A percentile compares a stretch with the other conserved stretches of the same genome.
These are phyloP conservation scores for Condylostylus longicornis DNA, from an alignment of 1,140 invertebrate genomes.

Conservation along the genomic window DNA sequence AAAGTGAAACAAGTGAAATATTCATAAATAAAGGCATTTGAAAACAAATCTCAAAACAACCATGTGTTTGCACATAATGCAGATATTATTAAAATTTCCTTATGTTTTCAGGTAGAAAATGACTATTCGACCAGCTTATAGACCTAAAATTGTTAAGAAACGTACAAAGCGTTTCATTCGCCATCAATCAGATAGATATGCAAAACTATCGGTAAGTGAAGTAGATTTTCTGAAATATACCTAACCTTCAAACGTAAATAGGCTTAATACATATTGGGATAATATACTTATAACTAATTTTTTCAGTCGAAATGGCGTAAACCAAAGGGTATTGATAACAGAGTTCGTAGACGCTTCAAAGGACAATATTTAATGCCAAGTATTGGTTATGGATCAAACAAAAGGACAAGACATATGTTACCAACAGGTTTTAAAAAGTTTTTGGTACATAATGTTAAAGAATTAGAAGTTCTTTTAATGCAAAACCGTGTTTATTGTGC, in stretches of 20 bases:
- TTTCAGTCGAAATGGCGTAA: slow-evolving; percentile 43
- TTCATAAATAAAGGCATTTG: too few species aligned
- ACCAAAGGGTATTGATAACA: slow-evolving; percentile 92
- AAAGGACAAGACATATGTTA: slow-evolving; percentile 87
- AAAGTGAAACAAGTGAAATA: too few species aligned
- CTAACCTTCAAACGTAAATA: neutral
- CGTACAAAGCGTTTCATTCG: slow-evolving; percentile 91
- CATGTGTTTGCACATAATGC: too few species aligned
- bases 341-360: slow-evolving; percentile 95
- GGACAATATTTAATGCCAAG: slow-evolving; percentile 97
- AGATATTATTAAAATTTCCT: too few species aligned
- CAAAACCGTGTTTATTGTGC: slow-evolving; percentile 94
- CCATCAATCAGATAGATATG: slow-evolving; percentile 94
- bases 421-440: slow-evolving; percentile 95
- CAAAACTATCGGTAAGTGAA: slow-evolving; percentile 69
- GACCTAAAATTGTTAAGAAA: slow-evolving; percentile 87
- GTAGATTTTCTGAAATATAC: neutral
- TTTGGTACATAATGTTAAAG: slow-evolving; percentile 45
- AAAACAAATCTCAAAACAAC: too few species aligned
- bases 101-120: slow-evolving; percentile 38
- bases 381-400: slow-evolving; percentile 96
- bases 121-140: slow-evolving; percentile 74
- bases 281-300: neutral
- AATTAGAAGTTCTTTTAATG: slow-evolving; percentile 97
- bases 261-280: neutral